phyloP scores from a whole-genome alignment of 1,140 invertebrate genomes.

The Cydia pomonella region DNA sequence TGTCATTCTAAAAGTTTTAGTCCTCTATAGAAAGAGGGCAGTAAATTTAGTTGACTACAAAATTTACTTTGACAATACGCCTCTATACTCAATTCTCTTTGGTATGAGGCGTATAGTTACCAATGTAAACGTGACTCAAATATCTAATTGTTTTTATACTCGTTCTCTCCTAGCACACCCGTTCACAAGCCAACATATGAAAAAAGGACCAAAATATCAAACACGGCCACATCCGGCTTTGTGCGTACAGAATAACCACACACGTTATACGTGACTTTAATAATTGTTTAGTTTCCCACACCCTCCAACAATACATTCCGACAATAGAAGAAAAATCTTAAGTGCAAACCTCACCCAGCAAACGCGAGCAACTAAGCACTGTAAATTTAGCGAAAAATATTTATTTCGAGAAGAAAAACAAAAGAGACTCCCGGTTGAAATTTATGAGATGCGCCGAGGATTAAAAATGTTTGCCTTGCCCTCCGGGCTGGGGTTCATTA shows the following conservation, averaged over 20 bases:
- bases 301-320: background rate
- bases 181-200: background rate
- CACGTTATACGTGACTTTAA: slow-evolving; percentile 20
- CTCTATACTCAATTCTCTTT: too few species aligned
- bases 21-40: too few species aligned
- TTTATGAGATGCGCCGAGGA: slow-evolving; percentile 75
- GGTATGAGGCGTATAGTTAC: too few species aligned
- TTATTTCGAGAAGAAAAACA: slow-evolving; percentile 68
- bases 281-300: slow-evolving; percentile 7
- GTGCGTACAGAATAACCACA: slow-evolving; percentile 18
- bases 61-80: too few species aligned
- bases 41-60: too few species aligned
- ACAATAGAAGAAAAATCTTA: slow-evolving; percentile 1
- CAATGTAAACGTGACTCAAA: background rate
- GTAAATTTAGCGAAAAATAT: slow-evolving; percentile 68
- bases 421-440: slow-evolving; percentile 66
- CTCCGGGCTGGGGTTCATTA: slow-evolving; percentile 70
- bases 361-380: slow-evolving; percentile 54
- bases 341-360: slow-evolving; percentile 35
- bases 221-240: background rate
- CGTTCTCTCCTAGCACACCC: background rate
- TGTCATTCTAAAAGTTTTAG: too few species aligned
- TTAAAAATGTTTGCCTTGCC: slow-evolving; percentile 76
- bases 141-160: slow-evolving; percentile 3
- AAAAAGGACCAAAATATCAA: slow-evolving; percentile 11